Conservation (phyloP, 2,797 vertebrate species). For the Chrysocyon brachyurus region DNA sequence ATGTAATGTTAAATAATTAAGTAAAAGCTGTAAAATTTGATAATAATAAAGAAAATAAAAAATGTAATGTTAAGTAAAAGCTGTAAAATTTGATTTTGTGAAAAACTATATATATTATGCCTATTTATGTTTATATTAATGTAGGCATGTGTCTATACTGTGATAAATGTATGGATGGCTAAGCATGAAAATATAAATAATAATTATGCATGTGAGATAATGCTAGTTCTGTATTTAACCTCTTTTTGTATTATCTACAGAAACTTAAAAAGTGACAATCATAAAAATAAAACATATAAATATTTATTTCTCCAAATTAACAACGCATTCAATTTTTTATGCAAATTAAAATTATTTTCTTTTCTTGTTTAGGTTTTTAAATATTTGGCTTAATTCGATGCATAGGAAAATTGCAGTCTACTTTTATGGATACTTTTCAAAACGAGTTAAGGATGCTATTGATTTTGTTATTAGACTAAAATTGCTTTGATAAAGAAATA, state of each 20-base stretch:
- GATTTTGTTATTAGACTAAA: conserved; percentile 12
- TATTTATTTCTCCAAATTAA: neutral
- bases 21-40: neutral
- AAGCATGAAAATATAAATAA: neutral
- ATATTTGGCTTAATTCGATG: neutral
- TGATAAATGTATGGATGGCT: neutral
- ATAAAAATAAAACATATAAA: neutral
- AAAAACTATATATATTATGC: neutral
- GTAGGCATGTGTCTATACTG: neutral
- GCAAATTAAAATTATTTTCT: neutral
- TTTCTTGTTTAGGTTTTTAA: neutral
- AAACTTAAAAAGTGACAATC: neutral
- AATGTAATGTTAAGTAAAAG: neutral
- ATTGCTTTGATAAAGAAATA: conserved; percentile 5
- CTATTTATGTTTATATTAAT: neutral
- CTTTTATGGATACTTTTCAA: neutral
- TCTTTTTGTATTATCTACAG: neutral
- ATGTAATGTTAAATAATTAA: neutral
- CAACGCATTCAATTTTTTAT: neutral
- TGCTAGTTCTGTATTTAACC: neutral
- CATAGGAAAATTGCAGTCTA: neutral
- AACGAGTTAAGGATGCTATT: neutral
- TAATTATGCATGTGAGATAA: neutral
- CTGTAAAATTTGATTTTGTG: neutral
- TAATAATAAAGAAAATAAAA: neutral